phyloP scores from a whole-genome alignment of 2,888 invertebrate species.

The Heteromurus nitidus region DNA sequence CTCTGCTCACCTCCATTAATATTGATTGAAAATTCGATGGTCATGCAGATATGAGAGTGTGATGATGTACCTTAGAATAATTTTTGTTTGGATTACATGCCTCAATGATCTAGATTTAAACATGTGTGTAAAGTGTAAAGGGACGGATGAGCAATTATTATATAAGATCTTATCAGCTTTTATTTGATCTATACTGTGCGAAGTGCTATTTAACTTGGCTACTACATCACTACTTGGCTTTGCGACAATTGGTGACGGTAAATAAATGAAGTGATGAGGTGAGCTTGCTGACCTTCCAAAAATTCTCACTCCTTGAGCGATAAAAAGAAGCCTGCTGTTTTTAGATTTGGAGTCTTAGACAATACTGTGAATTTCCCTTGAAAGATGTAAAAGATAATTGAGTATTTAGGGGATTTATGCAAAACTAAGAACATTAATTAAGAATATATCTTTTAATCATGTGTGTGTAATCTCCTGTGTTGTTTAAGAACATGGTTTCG shows the following conservation, averaged over 20 bases:
- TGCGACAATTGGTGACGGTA: too few species aligned
- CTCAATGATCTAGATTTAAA: too few species aligned
- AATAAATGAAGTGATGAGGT: too few species aligned
- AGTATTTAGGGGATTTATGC: neutral
- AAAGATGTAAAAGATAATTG: constrained; percentile 15
- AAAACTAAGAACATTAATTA: constrained; percentile 43
- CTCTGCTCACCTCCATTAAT: neutral
- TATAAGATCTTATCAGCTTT: too few species aligned
- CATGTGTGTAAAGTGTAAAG: too few species aligned
- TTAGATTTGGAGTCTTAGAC: neutral
- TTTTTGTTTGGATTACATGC: too few species aligned
- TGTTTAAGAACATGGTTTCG: neutral
- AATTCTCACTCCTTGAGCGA: constrained; percentile 44
- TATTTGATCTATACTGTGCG: too few species aligned
- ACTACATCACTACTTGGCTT: too few species aligned
- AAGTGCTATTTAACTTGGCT: too few species aligned
- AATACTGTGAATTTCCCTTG: constrained; percentile 45
- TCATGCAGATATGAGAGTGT: constrained; percentile 10
- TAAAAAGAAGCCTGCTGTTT: neutral
- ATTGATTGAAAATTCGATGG: constrained; percentile 20
- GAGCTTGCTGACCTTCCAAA: constrained; percentile 40
- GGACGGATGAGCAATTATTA: too few species aligned
- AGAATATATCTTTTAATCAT: constrained; percentile 36
- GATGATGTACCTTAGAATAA: too few species aligned
- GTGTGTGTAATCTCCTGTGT: constrained; percentile 25